Evolutionary conservation across 2,888 invertebrate species (phyloP).

Genomic region (Mythimna impura): DNA sequence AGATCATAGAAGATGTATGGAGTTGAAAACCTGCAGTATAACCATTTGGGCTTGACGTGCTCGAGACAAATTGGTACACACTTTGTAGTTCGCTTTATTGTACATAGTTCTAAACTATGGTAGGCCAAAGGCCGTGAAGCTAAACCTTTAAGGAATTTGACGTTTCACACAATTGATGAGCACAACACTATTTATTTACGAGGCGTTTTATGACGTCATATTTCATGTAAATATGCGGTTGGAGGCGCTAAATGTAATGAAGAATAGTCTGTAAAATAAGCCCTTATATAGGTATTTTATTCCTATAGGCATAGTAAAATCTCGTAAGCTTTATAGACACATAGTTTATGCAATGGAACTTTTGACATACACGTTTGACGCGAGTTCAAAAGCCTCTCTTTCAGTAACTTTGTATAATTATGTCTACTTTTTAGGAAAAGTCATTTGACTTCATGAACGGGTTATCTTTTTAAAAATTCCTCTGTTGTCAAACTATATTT

Average conservation of each 20-base stretch:
- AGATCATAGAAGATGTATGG: constrained; percentile 56
- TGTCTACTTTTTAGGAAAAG: background rate
- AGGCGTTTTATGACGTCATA: constrained; percentile 36
- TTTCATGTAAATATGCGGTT: constrained; percentile 41
- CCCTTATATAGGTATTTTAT: constrained; percentile 3
- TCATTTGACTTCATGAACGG: too few species aligned
- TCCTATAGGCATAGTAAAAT: background rate
- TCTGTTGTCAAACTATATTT: background rate
- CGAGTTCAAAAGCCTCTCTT: background rate
- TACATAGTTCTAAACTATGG: constrained; percentile 61
- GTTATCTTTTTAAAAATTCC: background rate
- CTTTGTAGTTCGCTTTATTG: constrained; percentile 55
- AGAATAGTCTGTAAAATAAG: constrained; percentile 12
- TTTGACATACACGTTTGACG: background rate
- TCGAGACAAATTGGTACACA: constrained; percentile 59
- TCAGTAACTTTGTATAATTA: background rate
- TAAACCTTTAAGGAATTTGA: constrained; percentile 49
- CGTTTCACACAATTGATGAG: constrained; percentile 54
- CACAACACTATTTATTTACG: constrained; percentile 45
- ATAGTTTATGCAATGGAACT: background rate
- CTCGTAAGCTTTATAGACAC: constrained; percentile 2
- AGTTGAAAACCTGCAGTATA: constrained; percentile 54
- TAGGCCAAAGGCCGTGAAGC: constrained; percentile 31
- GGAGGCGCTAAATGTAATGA: constrained; percentile 13
- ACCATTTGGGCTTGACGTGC: constrained; percentile 59